Evolutionary conservation across 2,113 vertebrate genomes (phyloP), one percentile per base, ranked within the genome.

Genomic region (Heloderma charlesbogerti): DNA sequence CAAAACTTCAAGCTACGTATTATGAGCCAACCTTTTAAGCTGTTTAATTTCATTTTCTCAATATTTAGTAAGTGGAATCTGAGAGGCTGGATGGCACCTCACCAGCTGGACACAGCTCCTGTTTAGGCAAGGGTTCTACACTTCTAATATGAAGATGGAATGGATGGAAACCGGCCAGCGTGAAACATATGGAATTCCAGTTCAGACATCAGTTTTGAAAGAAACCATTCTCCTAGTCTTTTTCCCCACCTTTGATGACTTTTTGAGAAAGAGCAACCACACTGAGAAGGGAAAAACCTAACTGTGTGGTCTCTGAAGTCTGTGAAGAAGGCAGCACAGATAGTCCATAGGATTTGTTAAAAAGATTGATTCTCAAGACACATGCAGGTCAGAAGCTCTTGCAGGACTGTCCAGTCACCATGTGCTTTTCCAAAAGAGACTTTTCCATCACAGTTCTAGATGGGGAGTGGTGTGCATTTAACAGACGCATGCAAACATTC

Each of bases 81-180:
- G 72, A 93, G 93, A 92, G 84, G 71, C 89, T 40, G 81, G 78
- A 93, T 95, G 97, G 97, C 93, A n/a, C 40, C 75, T 94, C 87
- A 95, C 96, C 97, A 97, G 69, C 88, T 98, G 97, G 96, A 97
- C 79, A 43, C 71, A 75, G 87, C 95, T 96, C 37, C 93, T 95
- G 74, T 66, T 96, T 95, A 96, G 95, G 93, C 93, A 92, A 94
- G 43, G 94, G 96, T 8, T 96, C 97, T 97, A 97, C 97, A 97
- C 94, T 96, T 95, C 94, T 95, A 97, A 95, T 96, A 94, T 96
- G 97, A 97, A 97, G 97, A 97, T 98, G 97, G 97, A 97, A 96
- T 96, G 94, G 88, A 85, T 97, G 97, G 97, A 96, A 97, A 81
- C 78, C 40, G 86, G 96, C 97, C 97, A 98, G 94, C 90, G 88